These are phyloP conservation scores for Sprattus sprattus DNA, from an alignment of 2,113 vertebrate species.

Conservation along the genomic window DNA sequence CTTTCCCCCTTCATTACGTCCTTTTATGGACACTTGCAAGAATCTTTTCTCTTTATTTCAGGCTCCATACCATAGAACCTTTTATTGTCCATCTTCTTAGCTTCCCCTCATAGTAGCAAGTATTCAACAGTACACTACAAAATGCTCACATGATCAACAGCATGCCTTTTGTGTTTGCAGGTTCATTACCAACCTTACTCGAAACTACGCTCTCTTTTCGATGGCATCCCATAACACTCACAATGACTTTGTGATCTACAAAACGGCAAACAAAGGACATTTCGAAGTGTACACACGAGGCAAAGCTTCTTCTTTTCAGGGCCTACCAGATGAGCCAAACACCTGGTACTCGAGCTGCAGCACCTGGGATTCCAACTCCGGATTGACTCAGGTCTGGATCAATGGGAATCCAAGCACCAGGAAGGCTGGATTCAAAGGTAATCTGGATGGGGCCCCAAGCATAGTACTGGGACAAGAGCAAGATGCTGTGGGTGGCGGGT, in stretches of 20 bases:
- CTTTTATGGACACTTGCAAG: neutral
- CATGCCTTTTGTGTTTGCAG: neutral
- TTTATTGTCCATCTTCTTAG: too few relatives aligned
- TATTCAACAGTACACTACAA: too few relatives aligned
- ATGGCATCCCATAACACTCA: neutral
- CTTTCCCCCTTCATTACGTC: neutral
- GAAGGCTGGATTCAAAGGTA: conserved; percentile 24
- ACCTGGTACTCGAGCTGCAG: conserved; percentile 60
- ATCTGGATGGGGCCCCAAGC: conserved; percentile 11
- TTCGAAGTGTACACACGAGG: neutral
- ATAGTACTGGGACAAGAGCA: conserved; percentile 63
- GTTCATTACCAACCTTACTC: neutral
- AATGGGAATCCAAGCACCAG: conserved; percentile 41
- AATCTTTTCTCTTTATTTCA: too few relatives aligned
- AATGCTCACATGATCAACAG: too few relatives aligned
- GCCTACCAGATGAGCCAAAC: conserved; percentile 24
- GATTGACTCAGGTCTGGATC: conserved; percentile 60
- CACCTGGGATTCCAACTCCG: conserved; percentile 54
- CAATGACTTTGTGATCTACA: neutral
- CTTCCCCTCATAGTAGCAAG: too few relatives aligned
- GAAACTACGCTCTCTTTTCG: neutral
- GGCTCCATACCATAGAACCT: too few relatives aligned
- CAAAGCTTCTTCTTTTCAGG: neutral
- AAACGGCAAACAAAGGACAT: neutral
- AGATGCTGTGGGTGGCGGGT: conserved; percentile 53